Percentiles rank a stretch among this genome's conserved stretches.
Evolutionary conservation across 2,113 vertebrate genomes (phyloP).

Genomic region (Dromaius novaehollandiae): DNA sequence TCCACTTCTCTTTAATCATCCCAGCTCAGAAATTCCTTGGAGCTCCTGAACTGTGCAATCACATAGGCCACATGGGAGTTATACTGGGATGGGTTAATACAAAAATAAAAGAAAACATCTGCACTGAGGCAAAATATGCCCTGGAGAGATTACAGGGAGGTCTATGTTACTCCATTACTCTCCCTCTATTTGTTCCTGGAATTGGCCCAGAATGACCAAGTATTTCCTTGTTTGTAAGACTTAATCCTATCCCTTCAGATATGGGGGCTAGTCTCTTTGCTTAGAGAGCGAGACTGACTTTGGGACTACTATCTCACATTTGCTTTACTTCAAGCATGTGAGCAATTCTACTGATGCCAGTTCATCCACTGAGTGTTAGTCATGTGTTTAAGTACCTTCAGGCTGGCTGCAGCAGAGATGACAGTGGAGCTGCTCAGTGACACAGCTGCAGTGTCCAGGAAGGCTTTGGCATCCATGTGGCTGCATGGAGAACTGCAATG

Average conservation of each 20-base stretch:
- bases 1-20: not conserved
- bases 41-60: not conserved
- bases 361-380: not conserved
- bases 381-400: accelerated
- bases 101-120: not conserved
- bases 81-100: not conserved
- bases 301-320: accelerated
- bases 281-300: not conserved
- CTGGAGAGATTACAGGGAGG: not conserved
- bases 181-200: not conserved
- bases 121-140: not conserved
- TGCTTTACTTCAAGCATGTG: accelerated
- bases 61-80: not conserved
- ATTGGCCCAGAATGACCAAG: not conserved
- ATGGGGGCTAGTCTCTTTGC: not conserved
- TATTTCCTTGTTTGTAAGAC: not conserved
- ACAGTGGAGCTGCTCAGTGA: accelerated
- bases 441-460: not conserved
- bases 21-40: accelerated
- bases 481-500: accelerated
- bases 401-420: not conserved
- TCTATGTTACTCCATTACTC: not conserved
- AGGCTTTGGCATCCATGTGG: not conserved
- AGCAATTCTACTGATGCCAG: accelerated
- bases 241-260: not conserved